Base-by-base conservation (phyloP, 2,888 invertebrate genomes). In the Papilio gigon region DNA sequence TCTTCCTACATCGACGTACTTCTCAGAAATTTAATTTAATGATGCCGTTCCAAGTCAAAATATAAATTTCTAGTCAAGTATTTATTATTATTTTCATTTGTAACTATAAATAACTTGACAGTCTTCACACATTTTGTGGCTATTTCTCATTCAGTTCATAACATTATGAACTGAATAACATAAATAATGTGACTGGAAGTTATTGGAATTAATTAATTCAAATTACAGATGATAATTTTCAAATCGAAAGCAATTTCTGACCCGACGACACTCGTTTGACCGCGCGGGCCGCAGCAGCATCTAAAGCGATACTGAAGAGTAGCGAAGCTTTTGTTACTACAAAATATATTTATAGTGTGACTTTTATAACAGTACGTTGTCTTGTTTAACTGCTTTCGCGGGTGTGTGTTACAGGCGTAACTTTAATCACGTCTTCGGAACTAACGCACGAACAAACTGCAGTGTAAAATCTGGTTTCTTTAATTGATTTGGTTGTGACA, bases 371-470 rank as follows among this genome's bases (percentile, higher is more conserved):
- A 5, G 9, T 8, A 11, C 9, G 8, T 11, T 35, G 1, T 35
- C 6, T 35, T 8, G 33, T 40, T 40, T 40, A 4, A 40, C n/a
- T 3, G n/a, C 40, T 40, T 40, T 40, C n/a, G 1, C 40, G 14
- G 40, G 5, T n/a, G n/a, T 40, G 40, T 40, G 40, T 40, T 40
- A 40, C 40, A 14, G 6, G n/a, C n/a, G 14, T 79, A 74, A 72
- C 75, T 71, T 73, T 77, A 78, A 77, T 76, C 70, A 75, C 70
- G 62, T 58, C 68, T 67, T 75, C 78, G 58, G 70, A 76, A 81
- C 79, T 80, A 78, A 73, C 77, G 77, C 78, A 77, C 68, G 58
- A 71, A 50, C 70, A 68, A n/a, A 61, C 20, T 17, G n/a, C 61
- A 60, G 60, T 44, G 73, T 72, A 71, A 72, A 73, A 64, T 68